Evolutionary conservation across 2,113 vertebrate species (phyloP), one percentile per base, ranked within the genome.

Genomic region (Falcunculus frontatus): DNA sequence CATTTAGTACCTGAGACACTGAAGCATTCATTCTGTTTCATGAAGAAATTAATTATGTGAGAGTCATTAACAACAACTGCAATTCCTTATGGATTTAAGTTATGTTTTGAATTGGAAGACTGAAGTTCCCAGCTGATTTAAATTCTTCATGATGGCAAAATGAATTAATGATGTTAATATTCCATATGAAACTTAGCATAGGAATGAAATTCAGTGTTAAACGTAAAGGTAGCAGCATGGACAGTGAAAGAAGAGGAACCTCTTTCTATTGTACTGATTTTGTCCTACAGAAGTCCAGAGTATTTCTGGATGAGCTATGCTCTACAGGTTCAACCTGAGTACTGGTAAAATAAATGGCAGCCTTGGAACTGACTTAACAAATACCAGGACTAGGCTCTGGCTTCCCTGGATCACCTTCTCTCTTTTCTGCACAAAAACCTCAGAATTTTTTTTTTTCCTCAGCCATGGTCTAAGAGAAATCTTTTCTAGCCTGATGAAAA

Each of bases 1-100:
- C 42, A 86, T 95, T 97, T 92, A 86, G 65, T 91, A 96, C 64
- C 81, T 88, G 79, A 84, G 60, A 95, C 75, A 78, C 35, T 64
- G 62, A 84, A 42, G 46, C 77, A 80, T 78, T 70, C 81, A 84
- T 86, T 88, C 65, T 91, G 47, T 84, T 84, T 73, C 49, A 35
- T 47, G 80, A 83, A 72, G 64, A 90, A 93, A 96, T 90, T 89
- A 89, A 87, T 92, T 94, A 80, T 26, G 22, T 39, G 59, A 84
- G 50, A 95, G 65, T 78, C 88, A 93, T 87, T 95, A 93, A 62
- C 92, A 92, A 94, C 89, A 90, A 70, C 68, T 74, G 42, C 47
- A 74, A 89, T 73, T 95, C 91, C 78, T 62, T 89, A 82, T 0
- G 7, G 62, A 65, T 62, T 91, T 82, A 79, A 79, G 67, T 89